Conservation (phyloP, 2,797 vertebrate species). For the Cirrhinus mrigala region DNA sequence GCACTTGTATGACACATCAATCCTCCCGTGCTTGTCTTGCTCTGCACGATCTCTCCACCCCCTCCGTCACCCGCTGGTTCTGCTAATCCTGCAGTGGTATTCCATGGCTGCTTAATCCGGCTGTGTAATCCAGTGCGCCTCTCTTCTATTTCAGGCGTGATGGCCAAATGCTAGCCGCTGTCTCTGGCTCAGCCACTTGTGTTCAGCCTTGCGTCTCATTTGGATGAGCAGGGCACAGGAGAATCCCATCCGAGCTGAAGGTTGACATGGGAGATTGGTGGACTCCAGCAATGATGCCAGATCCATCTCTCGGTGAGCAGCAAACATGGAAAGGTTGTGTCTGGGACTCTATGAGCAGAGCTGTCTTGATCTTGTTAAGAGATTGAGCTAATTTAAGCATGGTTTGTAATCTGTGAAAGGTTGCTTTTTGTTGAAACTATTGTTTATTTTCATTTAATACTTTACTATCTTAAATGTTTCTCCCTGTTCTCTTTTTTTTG, state of each 20-base stretch:
- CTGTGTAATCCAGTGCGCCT: constrained; percentile 66
- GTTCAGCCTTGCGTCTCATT: constrained; percentile 61
- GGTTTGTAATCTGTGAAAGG: not conserved
- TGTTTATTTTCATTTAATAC: not conserved
- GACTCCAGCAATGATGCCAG: constrained; percentile 79
- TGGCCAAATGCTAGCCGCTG: constrained; percentile 54
- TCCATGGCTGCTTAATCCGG: constrained; percentile 75
- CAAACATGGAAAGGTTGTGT: not conserved
- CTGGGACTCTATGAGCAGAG: not conserved
- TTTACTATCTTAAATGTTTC: not conserved
- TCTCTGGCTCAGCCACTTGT: constrained; percentile 68
- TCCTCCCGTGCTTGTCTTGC: not conserved
- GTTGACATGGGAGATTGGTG: constrained; percentile 93
- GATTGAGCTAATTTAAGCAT: constrained; percentile 1
- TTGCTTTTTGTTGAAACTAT: not conserved
- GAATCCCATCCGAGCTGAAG: constrained; percentile 71
- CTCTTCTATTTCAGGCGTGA: constrained; percentile 78
- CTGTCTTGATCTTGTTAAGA: not conserved
- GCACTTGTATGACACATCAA: not conserved
- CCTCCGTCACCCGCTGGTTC: constrained; percentile 53
- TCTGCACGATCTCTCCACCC: constrained; percentile 47
- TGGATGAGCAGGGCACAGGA: constrained; percentile 74
- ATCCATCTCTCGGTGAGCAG: constrained; percentile 62
- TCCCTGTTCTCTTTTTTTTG: not conserved
- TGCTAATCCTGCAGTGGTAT: constrained; percentile 74